These are phyloP conservation scores for Diachasma alloeum DNA, from an alignment of 1,140 invertebrate species.

Conservation along the genomic window DNA sequence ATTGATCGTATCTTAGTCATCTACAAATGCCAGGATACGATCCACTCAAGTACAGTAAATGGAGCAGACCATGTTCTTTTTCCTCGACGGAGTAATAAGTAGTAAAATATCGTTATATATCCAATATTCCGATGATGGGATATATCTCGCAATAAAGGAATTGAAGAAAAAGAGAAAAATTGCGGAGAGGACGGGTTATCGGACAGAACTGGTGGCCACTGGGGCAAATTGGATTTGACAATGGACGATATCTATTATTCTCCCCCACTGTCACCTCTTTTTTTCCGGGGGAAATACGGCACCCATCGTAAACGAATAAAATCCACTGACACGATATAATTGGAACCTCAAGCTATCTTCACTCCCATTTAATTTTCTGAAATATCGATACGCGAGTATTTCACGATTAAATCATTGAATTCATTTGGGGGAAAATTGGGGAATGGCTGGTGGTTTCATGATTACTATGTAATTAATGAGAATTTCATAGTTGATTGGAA, in stretches of 20 bases:
- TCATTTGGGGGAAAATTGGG: neutral
- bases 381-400: neutral
- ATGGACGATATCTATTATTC: constrained; percentile 1
- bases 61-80: constrained; percentile 1
- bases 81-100: constrained; percentile 25
- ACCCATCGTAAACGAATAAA: neutral
- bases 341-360: neutral
- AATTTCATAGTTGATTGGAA: neutral
- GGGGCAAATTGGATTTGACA: neutral
- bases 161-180: neutral
- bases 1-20: constrained; percentile 35
- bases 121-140: neutral
- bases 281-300: neutral
- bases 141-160: neutral
- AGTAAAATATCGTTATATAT: constrained; percentile 28
- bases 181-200: neutral
- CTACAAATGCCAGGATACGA: constrained; percentile 24
- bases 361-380: neutral
- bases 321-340: neutral
- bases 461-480: neutral
- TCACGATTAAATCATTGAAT: neutral
- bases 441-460: neutral
- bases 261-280: neutral
- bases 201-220: too few species aligned
- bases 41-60: constrained; percentile 32